phyloP scores from a whole-genome alignment of 2,888 invertebrate species.

The Icerya purchasi region DNA sequence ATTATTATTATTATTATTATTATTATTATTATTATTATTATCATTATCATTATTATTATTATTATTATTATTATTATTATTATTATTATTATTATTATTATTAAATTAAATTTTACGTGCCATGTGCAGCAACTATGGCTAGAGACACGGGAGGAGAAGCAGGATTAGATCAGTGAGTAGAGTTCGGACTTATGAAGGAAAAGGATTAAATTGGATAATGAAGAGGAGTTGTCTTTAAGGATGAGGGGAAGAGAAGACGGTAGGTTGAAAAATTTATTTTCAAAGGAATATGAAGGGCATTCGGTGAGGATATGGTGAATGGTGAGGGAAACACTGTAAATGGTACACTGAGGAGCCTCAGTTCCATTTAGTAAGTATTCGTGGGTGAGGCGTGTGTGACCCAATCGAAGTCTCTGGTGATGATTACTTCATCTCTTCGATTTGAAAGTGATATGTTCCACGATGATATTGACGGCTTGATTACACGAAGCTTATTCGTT shows the following conservation, averaged over 20 bases:
- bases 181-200: neutral
- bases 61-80: too few relatives aligned
- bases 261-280: neutral
- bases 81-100: neutral
- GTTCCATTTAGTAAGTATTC: too few relatives aligned
- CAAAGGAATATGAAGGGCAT: neutral
- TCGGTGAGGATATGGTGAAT: neutral
- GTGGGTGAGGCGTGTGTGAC: neutral
- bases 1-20: too few relatives aligned
- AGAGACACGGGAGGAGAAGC: neutral
- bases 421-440: too few relatives aligned
- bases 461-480: too few relatives aligned
- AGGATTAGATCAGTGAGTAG: neutral
- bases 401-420: too few relatives aligned
- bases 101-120: neutral
- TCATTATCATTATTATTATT: too few relatives aligned
- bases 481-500: too few relatives aligned
- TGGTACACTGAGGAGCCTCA: too few relatives aligned
- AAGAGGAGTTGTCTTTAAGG: neutral
- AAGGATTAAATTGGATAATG: neutral
- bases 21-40: too few relatives aligned
- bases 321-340: neutral
- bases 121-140: neutral
- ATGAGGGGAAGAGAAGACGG: neutral
- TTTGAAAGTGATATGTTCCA: too few relatives aligned